Evolutionary conservation across 2,888 invertebrate genomes (phyloP).

Genomic region (Desoria tigrina): DNA sequence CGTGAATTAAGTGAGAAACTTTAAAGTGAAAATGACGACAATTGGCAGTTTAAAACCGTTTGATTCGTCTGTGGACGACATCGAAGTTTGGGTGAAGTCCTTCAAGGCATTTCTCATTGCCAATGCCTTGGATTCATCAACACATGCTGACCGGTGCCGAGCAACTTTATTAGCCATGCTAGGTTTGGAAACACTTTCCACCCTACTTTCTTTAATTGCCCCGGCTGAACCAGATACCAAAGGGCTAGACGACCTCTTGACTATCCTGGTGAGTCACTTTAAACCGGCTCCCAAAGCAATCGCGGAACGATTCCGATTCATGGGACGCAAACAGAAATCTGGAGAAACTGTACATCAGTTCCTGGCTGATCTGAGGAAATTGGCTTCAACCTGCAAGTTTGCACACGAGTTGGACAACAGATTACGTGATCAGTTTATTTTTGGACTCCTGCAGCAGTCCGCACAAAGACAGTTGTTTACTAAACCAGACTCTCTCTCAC

Average conservation of each 20-base stretch:
- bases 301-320: slow-evolving; percentile 23
- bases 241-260: neutral
- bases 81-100: slow-evolving; percentile 18
- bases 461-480: slow-evolving; percentile 16
- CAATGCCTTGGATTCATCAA: slow-evolving; percentile 11
- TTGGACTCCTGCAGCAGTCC: slow-evolving; percentile 15
- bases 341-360: slow-evolving; percentile 22
- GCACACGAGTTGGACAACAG: neutral
- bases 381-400: slow-evolving; percentile 24
- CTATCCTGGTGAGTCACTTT: slow-evolving; percentile 4
- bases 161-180: slow-evolving; percentile 19
- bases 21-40: slow-evolving; percentile 8
- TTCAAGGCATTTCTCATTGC: slow-evolving; percentile 21
- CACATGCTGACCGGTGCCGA: neutral
- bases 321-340: slow-evolving; percentile 7
- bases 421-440: slow-evolving; percentile 25
- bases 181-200: slow-evolving; percentile 12
- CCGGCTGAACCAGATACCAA: slow-evolving; percentile 12
- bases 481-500: slow-evolving; percentile 15
- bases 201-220: slow-evolving; percentile 11
- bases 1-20: no score
- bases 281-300: slow-evolving; percentile 28
- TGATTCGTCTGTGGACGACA: slow-evolving; percentile 16
- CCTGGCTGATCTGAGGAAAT: slow-evolving; percentile 12
- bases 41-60: slow-evolving; percentile 15